Percentiles rank a stretch among this genome's conserved stretches.
phyloP scores from a whole-genome alignment of 1,140 invertebrate genomes.

The Conopomorpha cramerella region DNA sequence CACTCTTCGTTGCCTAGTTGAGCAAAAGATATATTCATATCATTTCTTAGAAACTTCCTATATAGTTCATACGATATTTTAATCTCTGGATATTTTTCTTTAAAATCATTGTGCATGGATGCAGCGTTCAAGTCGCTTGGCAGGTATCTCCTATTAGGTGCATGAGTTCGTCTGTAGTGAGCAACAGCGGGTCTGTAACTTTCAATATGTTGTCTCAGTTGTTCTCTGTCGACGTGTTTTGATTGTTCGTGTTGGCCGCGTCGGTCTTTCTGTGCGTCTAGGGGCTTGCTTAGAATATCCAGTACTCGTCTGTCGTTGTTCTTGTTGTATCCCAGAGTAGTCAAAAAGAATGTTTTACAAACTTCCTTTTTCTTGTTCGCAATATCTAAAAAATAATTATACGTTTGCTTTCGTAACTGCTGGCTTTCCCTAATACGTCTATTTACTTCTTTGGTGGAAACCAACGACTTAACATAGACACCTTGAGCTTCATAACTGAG shows the following conservation, averaged over 20 bases:
- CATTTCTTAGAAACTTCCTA: slow-evolving; percentile 2
- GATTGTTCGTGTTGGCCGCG: neutral
- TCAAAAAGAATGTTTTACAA: slow-evolving; percentile 6
- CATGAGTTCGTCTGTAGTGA: slow-evolving; percentile 25
- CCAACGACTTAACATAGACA: no score
- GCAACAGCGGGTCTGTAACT: slow-evolving; percentile 17
- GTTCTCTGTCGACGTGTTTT: slow-evolving; percentile 3
- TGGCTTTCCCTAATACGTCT: no score
- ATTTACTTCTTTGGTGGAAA: no score
- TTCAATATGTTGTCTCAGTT: slow-evolving; percentile 14
- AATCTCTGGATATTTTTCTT: slow-evolving; percentile 11
- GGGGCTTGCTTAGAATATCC: neutral
- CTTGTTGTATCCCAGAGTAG: slow-evolving; percentile 1
- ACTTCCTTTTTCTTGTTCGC: no score
- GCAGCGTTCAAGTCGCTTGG: slow-evolving; percentile 17
- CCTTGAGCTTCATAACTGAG: no score
- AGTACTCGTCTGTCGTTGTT: neutral
- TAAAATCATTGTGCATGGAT: slow-evolving; percentile 20
- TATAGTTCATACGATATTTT: slow-evolving; percentile 8
- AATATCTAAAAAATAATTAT: no score
- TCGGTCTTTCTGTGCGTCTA: neutral
- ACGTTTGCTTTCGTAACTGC: no score
- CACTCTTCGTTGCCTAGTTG: slow-evolving; percentile 23
- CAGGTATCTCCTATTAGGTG: slow-evolving; percentile 18
- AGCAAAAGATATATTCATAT: slow-evolving; percentile 15